These are phyloP conservation scores for Craseonycteris thonglongyai DNA, from an alignment of 2,113 vertebrate genomes.

Conservation along the genomic window DNA sequence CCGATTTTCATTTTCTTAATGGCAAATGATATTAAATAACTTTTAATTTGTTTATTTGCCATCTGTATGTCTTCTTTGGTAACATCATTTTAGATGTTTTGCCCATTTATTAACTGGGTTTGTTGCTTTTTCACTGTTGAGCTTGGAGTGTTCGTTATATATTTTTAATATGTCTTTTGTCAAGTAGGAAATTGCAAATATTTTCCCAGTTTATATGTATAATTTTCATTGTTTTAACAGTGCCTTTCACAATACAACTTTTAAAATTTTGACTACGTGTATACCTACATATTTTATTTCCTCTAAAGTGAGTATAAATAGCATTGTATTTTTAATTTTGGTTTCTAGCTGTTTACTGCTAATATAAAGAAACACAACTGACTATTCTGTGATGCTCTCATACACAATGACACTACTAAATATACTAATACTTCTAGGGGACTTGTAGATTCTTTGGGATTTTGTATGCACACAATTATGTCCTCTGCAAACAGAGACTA, in stretches of 20 bases:
- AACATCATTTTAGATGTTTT: neutral
- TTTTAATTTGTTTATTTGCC: neutral
- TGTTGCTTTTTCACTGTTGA: neutral
- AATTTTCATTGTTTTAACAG: neutral
- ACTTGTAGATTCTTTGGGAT: neutral
- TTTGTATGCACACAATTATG: neutral
- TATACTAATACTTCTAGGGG: neutral
- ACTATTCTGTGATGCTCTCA: neutral
- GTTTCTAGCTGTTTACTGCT: neutral
- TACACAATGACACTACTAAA: neutral
- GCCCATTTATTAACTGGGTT: neutral
- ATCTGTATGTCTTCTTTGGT: neutral
- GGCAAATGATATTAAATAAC: neutral
- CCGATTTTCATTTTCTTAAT: neutral
- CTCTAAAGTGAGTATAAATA: neutral
- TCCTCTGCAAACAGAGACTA: neutral
- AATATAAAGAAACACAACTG: neutral
- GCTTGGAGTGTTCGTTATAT: neutral
- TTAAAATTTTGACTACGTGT: neutral
- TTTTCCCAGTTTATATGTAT: neutral
- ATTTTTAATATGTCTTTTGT: neutral
- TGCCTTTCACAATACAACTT: neutral
- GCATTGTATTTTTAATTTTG: neutral
- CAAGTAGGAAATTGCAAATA: neutral
- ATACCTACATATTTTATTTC: neutral